A percentile compares a stretch with the other conserved stretches of the same genome.
Conservation (phyloP, 1,140 invertebrate genomes). For the Dryas iulia region DNA sequence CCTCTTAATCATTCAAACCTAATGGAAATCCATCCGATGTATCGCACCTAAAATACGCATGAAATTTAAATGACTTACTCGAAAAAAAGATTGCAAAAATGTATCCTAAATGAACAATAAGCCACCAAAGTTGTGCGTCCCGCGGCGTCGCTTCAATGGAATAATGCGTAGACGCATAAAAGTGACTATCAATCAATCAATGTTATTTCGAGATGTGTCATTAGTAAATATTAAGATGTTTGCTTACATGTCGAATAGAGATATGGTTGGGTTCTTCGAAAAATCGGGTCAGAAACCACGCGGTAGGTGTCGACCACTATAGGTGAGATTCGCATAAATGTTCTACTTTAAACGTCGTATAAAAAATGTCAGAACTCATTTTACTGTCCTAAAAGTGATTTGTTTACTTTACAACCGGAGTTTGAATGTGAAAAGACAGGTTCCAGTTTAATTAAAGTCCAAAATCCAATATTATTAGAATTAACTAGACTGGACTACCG, state of each 20-base stretch:
- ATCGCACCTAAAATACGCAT: constrained; percentile 65
- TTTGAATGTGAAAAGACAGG: not conserved
- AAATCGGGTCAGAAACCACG: constrained; percentile 54
- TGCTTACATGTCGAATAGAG: constrained; percentile 72
- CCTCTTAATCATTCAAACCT: constrained; percentile 73
- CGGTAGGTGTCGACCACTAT: constrained; percentile 53
- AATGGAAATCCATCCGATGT: constrained; percentile 67
- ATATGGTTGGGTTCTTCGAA: constrained; percentile 64
- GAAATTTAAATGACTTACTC: constrained; percentile 71
- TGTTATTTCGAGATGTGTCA: constrained; percentile 73
- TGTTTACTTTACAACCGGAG: not conserved
- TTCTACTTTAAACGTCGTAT: not conserved
- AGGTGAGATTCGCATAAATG: constrained; percentile 45
- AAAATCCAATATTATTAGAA: no score
- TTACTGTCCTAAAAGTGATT: constrained; percentile 16
- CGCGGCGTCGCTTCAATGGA: constrained; percentile 67
- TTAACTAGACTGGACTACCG: no score
- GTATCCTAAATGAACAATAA: constrained; percentile 51
- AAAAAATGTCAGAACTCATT: constrained; percentile 42
- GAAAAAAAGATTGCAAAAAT: constrained; percentile 51
- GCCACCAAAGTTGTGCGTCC: constrained; percentile 69
- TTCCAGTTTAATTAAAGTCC: no score
- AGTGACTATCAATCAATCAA: constrained; percentile 71
- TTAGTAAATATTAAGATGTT: constrained; percentile 80
- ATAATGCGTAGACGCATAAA: constrained; percentile 65